Conservation (phyloP, 2,888 invertebrate genomes). For the Alloplasta piceator region DNA sequence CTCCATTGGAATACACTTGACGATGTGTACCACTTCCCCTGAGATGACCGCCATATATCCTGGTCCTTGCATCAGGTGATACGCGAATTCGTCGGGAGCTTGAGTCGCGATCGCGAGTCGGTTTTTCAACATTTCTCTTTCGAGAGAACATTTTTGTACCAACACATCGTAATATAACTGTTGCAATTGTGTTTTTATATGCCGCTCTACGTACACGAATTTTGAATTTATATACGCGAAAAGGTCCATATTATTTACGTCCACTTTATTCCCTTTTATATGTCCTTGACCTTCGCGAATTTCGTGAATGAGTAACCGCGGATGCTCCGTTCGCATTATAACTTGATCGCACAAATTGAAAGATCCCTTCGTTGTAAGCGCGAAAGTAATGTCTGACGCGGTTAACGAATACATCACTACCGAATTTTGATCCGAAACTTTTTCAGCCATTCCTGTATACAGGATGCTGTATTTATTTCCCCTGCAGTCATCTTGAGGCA, state of each 20-base stretch:
- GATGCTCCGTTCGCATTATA: slow-evolving; percentile 9
- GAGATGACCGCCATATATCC: too few species aligned
- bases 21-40: too few species aligned
- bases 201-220: slow-evolving; percentile 29
- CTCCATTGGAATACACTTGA: too few species aligned
- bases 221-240: slow-evolving; percentile 23
- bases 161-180: slow-evolving; percentile 66
- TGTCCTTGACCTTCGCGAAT: slow-evolving; percentile 4
- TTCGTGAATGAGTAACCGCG: slow-evolving; percentile 4
- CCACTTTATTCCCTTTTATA: not conserved
- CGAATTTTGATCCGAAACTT: too few species aligned
- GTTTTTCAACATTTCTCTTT: too few species aligned
- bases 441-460: too few species aligned
- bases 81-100: too few species aligned
- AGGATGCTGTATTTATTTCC: too few species aligned
- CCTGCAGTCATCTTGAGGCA: too few species aligned
- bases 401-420: not conserved
- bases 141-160: too few species aligned
- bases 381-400: not conserved
- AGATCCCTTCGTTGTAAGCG: not conserved
- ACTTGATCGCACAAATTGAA: not conserved
- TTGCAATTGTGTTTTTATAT: not conserved
- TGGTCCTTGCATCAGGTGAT: too few species aligned
- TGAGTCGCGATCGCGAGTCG: too few species aligned
- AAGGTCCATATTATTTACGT: slow-evolving; percentile 20